Percentiles rank a stretch among this genome's conserved stretches.
Evolutionary conservation across 2,797 vertebrate genomes (phyloP).

Genomic region (Capromys pilorides): DNA sequence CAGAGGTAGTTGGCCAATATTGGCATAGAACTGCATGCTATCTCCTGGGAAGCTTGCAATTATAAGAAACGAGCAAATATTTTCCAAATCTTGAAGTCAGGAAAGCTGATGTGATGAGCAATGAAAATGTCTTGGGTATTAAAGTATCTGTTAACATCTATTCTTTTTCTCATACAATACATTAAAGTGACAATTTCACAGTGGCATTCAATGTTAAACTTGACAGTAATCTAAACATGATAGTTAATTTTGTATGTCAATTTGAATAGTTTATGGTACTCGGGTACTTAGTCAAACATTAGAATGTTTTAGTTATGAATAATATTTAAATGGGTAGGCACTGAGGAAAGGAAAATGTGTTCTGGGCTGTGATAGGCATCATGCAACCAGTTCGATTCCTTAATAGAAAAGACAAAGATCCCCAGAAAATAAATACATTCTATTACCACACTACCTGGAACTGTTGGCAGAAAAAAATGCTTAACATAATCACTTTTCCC

Average conservation of each 20-base stretch:
- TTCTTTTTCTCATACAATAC: neutral
- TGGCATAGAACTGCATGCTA: neutral
- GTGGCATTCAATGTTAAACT: neutral
- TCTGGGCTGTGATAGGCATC: neutral
- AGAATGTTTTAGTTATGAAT: neutral
- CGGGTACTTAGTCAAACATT: neutral
- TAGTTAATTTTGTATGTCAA: neutral
- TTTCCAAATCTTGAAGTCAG: neutral
- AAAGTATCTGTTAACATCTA: neutral
- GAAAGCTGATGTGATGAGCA: no score
- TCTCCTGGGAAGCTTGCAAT: neutral
- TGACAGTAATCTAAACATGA: neutral
- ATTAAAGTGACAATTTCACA: neutral
- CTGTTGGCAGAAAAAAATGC: neutral
- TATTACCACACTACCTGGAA: neutral
- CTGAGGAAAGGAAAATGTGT: neutral
- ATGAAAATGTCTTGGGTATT: neutral
- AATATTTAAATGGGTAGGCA: neutral
- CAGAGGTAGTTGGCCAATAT: accelerated
- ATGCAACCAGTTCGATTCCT: neutral
- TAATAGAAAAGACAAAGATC: neutral
- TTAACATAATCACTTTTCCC: neutral
- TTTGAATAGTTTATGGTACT: neutral
- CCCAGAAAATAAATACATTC: neutral
- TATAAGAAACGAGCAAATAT: neutral